phyloP scores from a whole-genome alignment of 2,113 vertebrate species.

The Saguinus imperator region DNA sequence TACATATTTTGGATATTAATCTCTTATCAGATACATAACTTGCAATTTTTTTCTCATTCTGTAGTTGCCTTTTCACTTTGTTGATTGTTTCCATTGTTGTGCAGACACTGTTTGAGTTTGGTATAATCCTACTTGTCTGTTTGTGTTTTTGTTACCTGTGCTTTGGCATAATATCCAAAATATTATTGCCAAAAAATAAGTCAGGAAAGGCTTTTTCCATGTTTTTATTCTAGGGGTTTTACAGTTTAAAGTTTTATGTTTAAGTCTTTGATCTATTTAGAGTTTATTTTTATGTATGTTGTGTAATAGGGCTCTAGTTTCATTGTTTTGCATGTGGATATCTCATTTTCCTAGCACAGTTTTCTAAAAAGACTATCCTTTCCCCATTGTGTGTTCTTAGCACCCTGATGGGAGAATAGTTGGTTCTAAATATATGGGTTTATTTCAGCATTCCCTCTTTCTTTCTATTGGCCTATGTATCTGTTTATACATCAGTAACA shows the following conservation, averaged over 20 bases:
- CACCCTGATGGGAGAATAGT: neutral
- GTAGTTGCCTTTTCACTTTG: neutral
- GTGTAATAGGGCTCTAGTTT: neutral
- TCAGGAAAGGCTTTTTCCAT: neutral
- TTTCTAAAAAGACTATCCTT: neutral
- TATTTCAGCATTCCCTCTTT: neutral
- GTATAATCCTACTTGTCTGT: neutral
- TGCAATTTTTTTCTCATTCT: neutral
- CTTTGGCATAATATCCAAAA: neutral
- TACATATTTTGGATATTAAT: neutral
- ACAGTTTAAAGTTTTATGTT: neutral
- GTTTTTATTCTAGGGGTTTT: neutral
- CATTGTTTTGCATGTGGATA: neutral
- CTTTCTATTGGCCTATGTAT: neutral
- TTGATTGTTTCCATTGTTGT: neutral
- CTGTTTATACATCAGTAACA: neutral
- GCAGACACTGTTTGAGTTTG: neutral
- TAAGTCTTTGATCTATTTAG: neutral
- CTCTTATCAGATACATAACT: neutral
- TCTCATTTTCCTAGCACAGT: neutral
- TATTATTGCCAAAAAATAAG: neutral
- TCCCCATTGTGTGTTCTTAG: neutral
- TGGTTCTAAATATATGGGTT: neutral
- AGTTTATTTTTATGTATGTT: neutral
- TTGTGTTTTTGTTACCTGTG: neutral